Evolutionary conservation across 2,797 vertebrate species (phyloP).

Genomic region (Ficedula albicollis): DNA sequence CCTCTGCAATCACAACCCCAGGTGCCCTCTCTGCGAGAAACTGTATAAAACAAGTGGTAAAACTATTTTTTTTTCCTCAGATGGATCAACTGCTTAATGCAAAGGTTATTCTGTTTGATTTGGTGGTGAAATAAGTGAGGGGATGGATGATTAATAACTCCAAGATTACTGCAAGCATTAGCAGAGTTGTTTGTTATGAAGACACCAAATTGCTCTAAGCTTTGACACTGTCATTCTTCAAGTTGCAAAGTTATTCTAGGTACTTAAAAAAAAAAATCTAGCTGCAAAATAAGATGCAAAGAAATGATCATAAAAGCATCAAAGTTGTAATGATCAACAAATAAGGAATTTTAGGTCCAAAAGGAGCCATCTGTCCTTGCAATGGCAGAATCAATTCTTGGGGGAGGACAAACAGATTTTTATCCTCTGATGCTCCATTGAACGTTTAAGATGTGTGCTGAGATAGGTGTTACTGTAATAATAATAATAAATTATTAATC

Average conservation of each 20-base stretch:
- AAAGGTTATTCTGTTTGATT: neutral
- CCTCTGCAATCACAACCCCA: neutral
- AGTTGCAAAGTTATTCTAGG: neutral
- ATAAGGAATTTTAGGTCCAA: neutral
- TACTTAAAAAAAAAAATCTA: neutral
- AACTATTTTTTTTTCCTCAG: neutral
- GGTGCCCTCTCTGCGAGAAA: neutral
- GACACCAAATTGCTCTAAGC: neutral
- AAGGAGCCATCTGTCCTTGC: neutral
- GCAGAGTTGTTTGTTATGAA: neutral
- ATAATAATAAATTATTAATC: conserved; percentile 22
- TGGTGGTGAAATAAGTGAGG: neutral
- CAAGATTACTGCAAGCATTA: neutral
- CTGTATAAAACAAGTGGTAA: neutral
- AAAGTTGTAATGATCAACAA: neutral
- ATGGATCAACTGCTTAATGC: neutral
- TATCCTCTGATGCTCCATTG: conserved; percentile 21
- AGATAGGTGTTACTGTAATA: conserved; percentile 40
- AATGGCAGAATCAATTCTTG: neutral
- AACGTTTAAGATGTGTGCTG: conserved; percentile 21
- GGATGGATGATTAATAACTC: neutral
- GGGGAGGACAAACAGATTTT: conserved; percentile 42
- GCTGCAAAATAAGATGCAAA: neutral
- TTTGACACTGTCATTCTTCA: neutral
- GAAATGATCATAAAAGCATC: neutral